Base-by-base conservation (phyloP, 2,113 vertebrate genomes). In the Tiliqua scincoides region DNA sequence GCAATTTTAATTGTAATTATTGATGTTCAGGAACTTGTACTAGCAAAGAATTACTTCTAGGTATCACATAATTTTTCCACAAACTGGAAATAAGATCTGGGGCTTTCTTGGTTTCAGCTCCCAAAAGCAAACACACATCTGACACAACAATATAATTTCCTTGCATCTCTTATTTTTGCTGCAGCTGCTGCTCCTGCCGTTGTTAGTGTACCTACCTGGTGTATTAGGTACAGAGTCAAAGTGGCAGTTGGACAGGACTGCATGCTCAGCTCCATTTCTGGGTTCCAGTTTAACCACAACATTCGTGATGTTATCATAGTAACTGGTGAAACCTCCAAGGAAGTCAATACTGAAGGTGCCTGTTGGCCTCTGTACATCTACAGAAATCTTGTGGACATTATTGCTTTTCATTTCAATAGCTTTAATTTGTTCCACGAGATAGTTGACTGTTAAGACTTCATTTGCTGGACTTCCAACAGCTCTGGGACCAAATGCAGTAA, bases 281-380 rank as follows among this genome's bases (percentile, higher is more conserved):
- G 99, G 98, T 91, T 99, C 98, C 87, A 99, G 95, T 83, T 97
- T 97, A 61, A 99, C 98, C 0, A 96, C 97, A 0, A 99, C 89
- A 89, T 99, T 99, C 89, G 98, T 99, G 95, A 99, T 97, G 3
- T 97, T 98, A 95, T 98, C 98, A 72, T 99, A 99, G 91, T 98
- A 99, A 95, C 99, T 99, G 68, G 98, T 99, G 95, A 99, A 99
- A 27, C 98, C 99, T 59, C 99, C 98, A 4, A 99, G 95, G 90
- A 99, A 99, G 93, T 99, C 98, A 89, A 99, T 98, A 95, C 97
- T 99, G 93, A 99, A 99, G 59, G 98, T 97, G 73, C 99, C 99
- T 0, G 98, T 99, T 71, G 99, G 99, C 12, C 96, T 97, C 86
- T 99, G 99, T 40, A 98, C 78, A 7, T 99, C 97, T 83, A 99